A percentile compares a stretch with the other conserved stretches of the same genome.
These are phyloP conservation scores for Manis pentadactyla DNA, from an alignment of 2,797 vertebrate genomes.

Conservation along the genomic window DNA sequence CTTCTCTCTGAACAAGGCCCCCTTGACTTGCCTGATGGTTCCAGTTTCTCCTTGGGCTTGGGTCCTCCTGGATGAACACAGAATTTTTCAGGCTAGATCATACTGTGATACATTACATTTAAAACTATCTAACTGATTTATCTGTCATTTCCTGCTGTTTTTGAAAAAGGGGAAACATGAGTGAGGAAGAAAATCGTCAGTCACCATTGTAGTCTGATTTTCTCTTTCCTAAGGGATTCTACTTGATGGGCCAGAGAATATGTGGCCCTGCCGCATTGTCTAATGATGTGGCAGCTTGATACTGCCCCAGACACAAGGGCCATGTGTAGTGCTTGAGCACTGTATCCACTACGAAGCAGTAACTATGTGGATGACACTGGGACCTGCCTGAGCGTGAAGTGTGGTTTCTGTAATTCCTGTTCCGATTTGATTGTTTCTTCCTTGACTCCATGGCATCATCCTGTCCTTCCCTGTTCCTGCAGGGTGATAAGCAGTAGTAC, in stretches of 20 bases:
- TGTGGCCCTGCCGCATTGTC: background rate
- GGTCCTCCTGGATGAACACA: background rate
- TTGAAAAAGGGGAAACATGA: background rate
- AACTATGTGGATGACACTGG: background rate
- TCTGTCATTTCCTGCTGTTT: background rate
- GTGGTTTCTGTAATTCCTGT: background rate
- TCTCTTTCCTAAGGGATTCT: background rate
- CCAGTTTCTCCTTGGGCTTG: conserved; percentile 15
- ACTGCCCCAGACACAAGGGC: background rate
- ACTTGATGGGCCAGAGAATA: background rate
- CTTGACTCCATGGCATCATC: background rate
- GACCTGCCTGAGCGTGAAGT: background rate
- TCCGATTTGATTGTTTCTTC: background rate
- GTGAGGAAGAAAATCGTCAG: background rate
- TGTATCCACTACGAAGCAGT: background rate
- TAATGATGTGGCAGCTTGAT: background rate
- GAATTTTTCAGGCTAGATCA: background rate
- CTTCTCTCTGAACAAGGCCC: background rate
- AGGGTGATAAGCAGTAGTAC: background rate
- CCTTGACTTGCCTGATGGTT: background rate
- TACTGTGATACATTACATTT: background rate
- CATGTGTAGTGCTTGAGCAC: background rate
- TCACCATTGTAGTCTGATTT: background rate
- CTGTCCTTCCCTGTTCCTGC: background rate
- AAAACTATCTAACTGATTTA: background rate